A percentile compares a stretch with the other conserved stretches of the same genome.
phyloP scores from a whole-genome alignment of 1,140 invertebrate species.

The Mactra quadrangularis region DNA sequence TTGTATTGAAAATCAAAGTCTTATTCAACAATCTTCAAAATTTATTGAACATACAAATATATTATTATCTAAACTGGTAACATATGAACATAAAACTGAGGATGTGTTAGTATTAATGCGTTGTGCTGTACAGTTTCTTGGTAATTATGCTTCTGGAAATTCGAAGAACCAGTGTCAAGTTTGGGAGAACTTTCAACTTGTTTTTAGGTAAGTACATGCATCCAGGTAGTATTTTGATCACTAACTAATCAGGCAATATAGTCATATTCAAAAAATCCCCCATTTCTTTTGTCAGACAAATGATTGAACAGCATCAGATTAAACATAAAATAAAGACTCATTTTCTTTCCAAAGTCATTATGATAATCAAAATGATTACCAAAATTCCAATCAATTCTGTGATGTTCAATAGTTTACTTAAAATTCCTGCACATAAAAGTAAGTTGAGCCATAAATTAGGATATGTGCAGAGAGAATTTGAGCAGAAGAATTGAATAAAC shows the following conservation, averaged over 20 bases:
- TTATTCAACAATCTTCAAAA: conserved; percentile 9
- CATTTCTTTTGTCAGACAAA: background rate
- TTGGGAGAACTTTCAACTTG: conserved; percentile 1
- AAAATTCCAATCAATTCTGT: too few relatives aligned
- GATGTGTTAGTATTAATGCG: conserved; percentile 25
- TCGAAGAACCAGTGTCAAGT: conserved; percentile 9
- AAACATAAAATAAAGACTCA: too few relatives aligned
- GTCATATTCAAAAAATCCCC: too few relatives aligned
- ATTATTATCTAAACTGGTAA: background rate
- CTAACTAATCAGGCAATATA: background rate
- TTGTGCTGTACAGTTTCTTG: conserved; percentile 50
- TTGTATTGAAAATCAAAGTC: conserved; percentile 20
- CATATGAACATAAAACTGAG: conserved; percentile 4
- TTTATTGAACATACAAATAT: conserved; percentile 14
- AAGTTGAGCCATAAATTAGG: too few relatives aligned
- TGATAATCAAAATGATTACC: too few relatives aligned
- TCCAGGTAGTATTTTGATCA: background rate
- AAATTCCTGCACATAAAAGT: too few relatives aligned
- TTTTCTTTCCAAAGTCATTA: too few relatives aligned
- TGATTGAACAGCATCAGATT: background rate
- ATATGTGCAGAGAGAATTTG: too few relatives aligned
- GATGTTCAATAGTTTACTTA: too few relatives aligned
- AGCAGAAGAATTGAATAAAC: too few relatives aligned
- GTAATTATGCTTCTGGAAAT: conserved; percentile 49
- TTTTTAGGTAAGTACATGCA: conserved; percentile 29